Conservation (phyloP, 2,888 invertebrate species). For the Lampropteryx suffumata region DNA sequence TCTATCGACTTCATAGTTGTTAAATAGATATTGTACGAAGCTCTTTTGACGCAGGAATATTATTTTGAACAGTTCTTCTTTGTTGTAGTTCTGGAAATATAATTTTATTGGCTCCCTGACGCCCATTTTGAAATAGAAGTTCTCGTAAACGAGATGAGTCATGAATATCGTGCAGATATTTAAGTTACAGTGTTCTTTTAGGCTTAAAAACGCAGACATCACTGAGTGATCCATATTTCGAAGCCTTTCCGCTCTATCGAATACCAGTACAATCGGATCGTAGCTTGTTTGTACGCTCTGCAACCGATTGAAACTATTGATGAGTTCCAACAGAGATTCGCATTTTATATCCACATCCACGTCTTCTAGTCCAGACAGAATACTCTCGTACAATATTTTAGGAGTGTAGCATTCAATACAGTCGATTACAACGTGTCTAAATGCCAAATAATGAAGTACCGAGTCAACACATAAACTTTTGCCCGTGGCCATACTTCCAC, state of each 20-base stretch:
- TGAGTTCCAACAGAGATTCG: conserved; percentile 87
- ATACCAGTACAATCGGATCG: conserved; percentile 84
- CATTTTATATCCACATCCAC: conserved; percentile 78
- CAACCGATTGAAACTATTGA: conserved; percentile 70
- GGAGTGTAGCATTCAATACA: conserved; percentile 92
- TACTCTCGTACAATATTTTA: conserved; percentile 89
- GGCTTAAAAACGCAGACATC: conserved; percentile 86
- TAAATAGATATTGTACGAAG: conserved; percentile 59
- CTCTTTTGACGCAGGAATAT: conserved; percentile 65
- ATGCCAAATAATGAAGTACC: conserved; percentile 81
- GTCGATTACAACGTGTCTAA: conserved; percentile 86
- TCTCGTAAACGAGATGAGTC: conserved; percentile 91
- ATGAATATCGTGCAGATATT: conserved; percentile 90
- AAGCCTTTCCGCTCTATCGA: conserved; percentile 92
- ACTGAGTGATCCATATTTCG: conserved; percentile 89
- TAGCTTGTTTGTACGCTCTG: conserved; percentile 46
- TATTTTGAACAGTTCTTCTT: conserved; percentile 84
- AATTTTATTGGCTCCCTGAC: conserved; percentile 87
- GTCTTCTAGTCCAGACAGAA: conserved; percentile 84
- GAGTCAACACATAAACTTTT: conserved; percentile 88
- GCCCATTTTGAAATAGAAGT: conserved; percentile 88
- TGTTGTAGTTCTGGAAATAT: conserved; percentile 91
- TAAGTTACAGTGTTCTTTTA: conserved; percentile 88
- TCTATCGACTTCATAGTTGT: conserved; percentile 50
- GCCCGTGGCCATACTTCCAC: conserved; percentile 93